A percentile compares a stretch with the other conserved stretches of the same genome.
phyloP scores from a whole-genome alignment of 1,140 invertebrate species.

The Macrotrachela quadricornifera region DNA sequence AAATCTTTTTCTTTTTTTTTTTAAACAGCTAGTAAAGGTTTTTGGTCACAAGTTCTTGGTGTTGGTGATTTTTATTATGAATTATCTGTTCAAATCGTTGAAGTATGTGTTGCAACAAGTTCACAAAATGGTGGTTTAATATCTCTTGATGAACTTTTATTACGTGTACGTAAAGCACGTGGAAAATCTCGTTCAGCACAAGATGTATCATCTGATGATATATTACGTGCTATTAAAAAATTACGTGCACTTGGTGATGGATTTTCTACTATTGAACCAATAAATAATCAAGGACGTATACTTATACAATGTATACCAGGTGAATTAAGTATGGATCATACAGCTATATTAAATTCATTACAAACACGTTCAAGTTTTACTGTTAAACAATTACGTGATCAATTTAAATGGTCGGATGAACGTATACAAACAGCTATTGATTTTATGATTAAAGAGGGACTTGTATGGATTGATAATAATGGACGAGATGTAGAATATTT shows the following conservation, averaged over 20 bases:
- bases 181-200: neutral
- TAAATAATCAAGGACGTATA: neutral
- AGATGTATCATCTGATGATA: constrained; percentile 7
- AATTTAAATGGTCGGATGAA: neutral
- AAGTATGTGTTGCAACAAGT: constrained; percentile 73
- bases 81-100: constrained; percentile 83
- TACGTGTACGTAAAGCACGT: neutral
- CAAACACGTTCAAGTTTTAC: too few relatives aligned
- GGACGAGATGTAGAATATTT: too few relatives aligned
- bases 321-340: constrained; percentile 4
- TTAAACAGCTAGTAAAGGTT: constrained; percentile 48
- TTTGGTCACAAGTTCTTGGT: constrained; percentile 86
- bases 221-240: constrained; percentile 4
- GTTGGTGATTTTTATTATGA: constrained; percentile 99
- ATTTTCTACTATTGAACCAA: constrained; percentile 1
- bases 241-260: neutral
- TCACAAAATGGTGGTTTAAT: constrained; percentile 37
- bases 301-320: constrained; percentile 5
- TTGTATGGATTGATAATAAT: constrained; percentile 1
- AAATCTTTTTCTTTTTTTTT: too few relatives aligned
- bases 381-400: neutral
- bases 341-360: neutral
- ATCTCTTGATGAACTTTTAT: constrained; percentile 1
- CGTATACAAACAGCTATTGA: neutral
- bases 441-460: constrained; percentile 6